Conservation (phyloP, 2,113 vertebrate genomes). For the Oreotrochilus melanogaster region DNA sequence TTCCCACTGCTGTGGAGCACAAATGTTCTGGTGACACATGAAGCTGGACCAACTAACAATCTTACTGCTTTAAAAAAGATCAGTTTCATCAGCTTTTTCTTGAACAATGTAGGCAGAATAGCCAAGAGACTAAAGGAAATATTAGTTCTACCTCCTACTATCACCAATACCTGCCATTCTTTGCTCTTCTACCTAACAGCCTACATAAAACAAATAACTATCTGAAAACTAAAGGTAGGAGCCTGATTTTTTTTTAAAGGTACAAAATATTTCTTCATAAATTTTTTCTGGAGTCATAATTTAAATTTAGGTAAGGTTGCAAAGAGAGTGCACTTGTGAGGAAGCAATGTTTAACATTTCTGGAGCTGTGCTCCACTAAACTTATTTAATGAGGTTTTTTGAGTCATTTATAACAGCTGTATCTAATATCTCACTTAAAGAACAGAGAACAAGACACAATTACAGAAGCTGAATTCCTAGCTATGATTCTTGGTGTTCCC, state of each 20-base stretch:
- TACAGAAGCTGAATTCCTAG: background rate
- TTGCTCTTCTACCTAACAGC: background rate
- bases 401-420: background rate
- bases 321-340: background rate
- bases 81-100: background rate
- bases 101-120: background rate
- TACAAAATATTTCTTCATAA: background rate
- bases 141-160: background rate
- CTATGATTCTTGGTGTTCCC: background rate
- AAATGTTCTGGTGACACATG: accelerated
- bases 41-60: background rate
- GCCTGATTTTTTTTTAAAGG: background rate
- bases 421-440: background rate
- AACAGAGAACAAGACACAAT: background rate
- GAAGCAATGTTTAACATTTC: background rate
- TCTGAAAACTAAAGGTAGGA: background rate
- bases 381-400: background rate
- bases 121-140: background rate
- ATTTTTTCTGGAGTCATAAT: background rate
- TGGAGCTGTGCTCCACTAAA: background rate
- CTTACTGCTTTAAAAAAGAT: background rate
- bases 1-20: background rate
- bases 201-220: background rate
- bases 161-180: background rate
- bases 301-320: background rate